Percentiles rank a stretch among this genome's conserved stretches.
These are phyloP conservation scores for Agrypnia vestita DNA, from an alignment of 1,140 invertebrate species.

Conservation along the genomic window DNA sequence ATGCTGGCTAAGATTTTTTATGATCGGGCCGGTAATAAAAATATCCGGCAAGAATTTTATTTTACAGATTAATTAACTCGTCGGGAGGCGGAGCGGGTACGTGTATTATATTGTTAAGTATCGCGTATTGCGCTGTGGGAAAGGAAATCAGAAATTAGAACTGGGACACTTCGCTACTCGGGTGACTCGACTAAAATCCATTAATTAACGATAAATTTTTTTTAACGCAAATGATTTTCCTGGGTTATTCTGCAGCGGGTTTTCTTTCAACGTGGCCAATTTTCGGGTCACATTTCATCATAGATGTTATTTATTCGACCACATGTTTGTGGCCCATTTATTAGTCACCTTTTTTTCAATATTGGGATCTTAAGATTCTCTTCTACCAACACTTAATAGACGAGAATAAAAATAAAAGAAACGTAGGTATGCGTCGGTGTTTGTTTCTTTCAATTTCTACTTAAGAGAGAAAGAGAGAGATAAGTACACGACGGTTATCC, in stretches of 20 bases:
- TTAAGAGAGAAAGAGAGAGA: too few relatives aligned
- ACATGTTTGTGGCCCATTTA: too few relatives aligned
- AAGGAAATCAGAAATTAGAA: neutral
- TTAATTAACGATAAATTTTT: neutral
- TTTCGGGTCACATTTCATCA: neutral
- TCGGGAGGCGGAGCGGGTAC: slow-evolving; percentile 4
- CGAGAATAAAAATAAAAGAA: too few relatives aligned
- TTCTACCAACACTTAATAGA: too few relatives aligned
- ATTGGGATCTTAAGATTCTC: too few relatives aligned
- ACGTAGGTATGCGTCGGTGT: too few relatives aligned
- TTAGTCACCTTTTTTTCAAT: too few relatives aligned
- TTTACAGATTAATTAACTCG: slow-evolving; percentile 13
- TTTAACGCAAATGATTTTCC: neutral
- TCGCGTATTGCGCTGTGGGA: too few relatives aligned
- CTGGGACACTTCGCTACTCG: neutral
- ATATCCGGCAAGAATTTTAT: slow-evolving; percentile 1
- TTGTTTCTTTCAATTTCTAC: too few relatives aligned
- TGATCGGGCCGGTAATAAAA: slow-evolving; percentile 3
- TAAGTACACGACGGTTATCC: too few relatives aligned
- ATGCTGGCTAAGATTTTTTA: neutral
- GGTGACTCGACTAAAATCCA: neutral
- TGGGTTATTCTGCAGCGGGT: too few relatives aligned
- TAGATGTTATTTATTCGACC: neutral
- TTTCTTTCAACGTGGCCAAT: too few relatives aligned
- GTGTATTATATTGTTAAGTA: neutral